These are phyloP conservation scores for Drosophila barbarae DNA, from an alignment of 2,888 invertebrate species.

Conservation along the genomic window DNA sequence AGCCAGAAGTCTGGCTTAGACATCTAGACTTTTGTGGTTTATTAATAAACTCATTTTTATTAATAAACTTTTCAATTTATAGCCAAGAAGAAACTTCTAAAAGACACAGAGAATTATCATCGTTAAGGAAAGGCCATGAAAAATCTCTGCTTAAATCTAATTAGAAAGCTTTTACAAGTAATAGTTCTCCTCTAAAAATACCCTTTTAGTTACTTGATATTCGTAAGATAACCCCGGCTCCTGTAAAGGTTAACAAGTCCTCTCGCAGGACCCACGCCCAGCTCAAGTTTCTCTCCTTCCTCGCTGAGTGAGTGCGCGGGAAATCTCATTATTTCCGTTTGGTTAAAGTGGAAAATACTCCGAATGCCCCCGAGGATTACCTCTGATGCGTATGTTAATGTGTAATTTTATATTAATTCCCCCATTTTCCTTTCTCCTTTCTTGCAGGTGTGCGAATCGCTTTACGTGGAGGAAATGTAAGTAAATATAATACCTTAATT, in stretches of 20 bases:
- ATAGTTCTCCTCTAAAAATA: background rate
- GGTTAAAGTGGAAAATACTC: background rate
- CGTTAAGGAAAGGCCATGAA: background rate
- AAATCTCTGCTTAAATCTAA: background rate
- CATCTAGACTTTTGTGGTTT: background rate
- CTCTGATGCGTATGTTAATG: conserved; percentile 19
- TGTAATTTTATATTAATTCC: conserved; percentile 44
- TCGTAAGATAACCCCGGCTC: background rate
- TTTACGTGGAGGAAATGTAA: conserved; percentile 54
- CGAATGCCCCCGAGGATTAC: conserved; percentile 6
- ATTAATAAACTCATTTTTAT: background rate
- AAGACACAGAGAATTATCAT: background rate
- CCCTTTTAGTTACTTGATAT: background rate
- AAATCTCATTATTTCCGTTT: conserved; percentile 20
- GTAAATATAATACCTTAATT: conserved; percentile 57
- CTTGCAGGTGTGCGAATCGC: conserved; percentile 40
- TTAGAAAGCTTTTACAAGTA: background rate
- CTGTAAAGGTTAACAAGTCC: background rate
- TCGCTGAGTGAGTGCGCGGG: background rate
- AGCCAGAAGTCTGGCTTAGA: background rate
- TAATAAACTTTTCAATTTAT: background rate
- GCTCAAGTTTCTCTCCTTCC: background rate
- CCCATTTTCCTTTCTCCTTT: conserved; percentile 11
- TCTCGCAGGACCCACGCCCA: background rate
- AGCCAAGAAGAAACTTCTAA: background rate